Evolutionary conservation across 2,888 invertebrate genomes (phyloP), one percentile per base, ranked within the genome.

Genomic region (Catotricha subobsoleta): DNA sequence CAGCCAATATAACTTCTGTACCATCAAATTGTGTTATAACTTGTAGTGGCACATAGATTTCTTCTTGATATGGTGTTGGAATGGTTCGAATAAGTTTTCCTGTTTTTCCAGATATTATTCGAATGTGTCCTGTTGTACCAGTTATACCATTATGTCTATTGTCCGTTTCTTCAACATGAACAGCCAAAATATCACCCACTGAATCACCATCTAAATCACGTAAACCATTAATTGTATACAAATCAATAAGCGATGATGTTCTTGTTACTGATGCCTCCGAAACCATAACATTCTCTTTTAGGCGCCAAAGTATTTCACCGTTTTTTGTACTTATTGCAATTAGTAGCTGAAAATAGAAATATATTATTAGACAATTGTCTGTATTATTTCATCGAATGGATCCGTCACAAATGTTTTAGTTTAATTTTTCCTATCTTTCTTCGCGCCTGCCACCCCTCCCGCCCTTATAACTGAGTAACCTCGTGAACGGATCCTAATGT

Each of bases 41-140:
- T 56, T 80, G 79, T 1, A 83, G 76, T 19, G 80, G 77, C 48
- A 76, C 79, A 52, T 80, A 81, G 18, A 76, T 69, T 57, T 81
- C 78, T 45, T 70, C 69, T 16, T 66, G 61, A 47, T 73, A 72
- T 1, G 80, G 79, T 25, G 78, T 74, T 28, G 66, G 60, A 38
- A 74, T 61, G 50, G 67, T 69, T 43, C 69, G 67, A 33, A 83
- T 58, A 44, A 75, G 67, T 48, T 66, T 62, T 2, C 84, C 83
- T 27, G 66, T 71, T 55, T 67, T 71, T 3, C 83, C 82, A 39
- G 79, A 80, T 46, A 84, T 64, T 3, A 84, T 52, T 31, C 80
- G 58, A 10, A 86, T 61, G 52, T 76, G 70, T 1, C 80, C 81
- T 8, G 67, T 62, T 42, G 71, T 64, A 10, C 60, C 57, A 15